Evolutionary conservation across 37 sponge, comb jelly and placozoan species (phyloP).

Genomic region (Chondrilla cf. caribensis): DNA sequence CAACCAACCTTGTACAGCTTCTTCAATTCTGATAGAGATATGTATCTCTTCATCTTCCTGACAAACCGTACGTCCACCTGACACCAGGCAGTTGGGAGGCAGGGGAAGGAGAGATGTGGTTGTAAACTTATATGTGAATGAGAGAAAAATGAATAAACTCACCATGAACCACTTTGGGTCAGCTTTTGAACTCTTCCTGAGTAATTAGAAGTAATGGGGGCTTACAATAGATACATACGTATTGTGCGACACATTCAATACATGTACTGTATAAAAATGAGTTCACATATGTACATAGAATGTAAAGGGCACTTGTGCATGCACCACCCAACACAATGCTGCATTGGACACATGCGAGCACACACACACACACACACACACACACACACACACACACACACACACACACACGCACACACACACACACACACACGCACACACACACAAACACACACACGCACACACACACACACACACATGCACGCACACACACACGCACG

Average conservation of each 20-base stretch:
- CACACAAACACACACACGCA: not conserved
- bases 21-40: conserved; percentile 36
- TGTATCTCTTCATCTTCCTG: conserved; percentile 30
- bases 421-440: not conserved
- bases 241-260: no score
- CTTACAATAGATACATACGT: no score
- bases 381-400: conserved; percentile 1
- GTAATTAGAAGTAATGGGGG: not conserved
- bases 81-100: not conserved
- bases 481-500: conserved; percentile 3
- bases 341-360: not conserved
- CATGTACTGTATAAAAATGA: no score
- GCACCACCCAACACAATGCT: not conserved
- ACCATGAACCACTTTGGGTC: conserved; percentile 64
- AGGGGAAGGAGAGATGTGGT: not conserved
- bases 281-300: no score
- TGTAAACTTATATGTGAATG: not conserved
- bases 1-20: not conserved
- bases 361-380: conserved; percentile 5
- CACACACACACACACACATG: conserved; percentile 4
- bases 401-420: conserved; percentile 14
- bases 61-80: conserved; percentile 64
- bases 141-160: not conserved
- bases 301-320: not conserved
- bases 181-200: conserved; percentile 26